These are phyloP conservation scores for Melanostoma mellinum DNA, from an alignment of 2,888 invertebrate genomes.

Conservation along the genomic window DNA sequence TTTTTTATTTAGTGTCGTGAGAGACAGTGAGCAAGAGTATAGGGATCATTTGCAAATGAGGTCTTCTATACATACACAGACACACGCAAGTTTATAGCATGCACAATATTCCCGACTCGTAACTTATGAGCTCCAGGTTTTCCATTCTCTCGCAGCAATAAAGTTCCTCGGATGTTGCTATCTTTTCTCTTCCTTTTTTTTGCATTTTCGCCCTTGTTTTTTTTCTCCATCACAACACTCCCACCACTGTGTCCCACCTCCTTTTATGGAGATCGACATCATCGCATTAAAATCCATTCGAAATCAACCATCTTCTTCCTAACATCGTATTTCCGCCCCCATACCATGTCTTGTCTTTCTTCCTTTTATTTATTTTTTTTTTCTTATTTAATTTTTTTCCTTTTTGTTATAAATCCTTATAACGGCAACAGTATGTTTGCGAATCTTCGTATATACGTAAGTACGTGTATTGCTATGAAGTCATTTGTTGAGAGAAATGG, in stretches of 20 bases:
- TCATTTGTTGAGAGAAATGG: slow-evolving; percentile 62
- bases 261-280: slow-evolving; percentile 66
- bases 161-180: slow-evolving; percentile 47
- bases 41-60: background rate
- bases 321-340: slow-evolving; percentile 46
- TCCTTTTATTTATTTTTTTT: slow-evolving; percentile 8
- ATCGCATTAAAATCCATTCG: slow-evolving; percentile 68
- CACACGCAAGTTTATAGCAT: background rate
- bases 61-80: slow-evolving; percentile 11
- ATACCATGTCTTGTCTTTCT: slow-evolving; percentile 6
- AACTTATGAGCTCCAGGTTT: slow-evolving; percentile 67
- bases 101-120: slow-evolving; percentile 22
- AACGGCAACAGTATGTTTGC: slow-evolving; percentile 73
- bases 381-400: slow-evolving; percentile 13
- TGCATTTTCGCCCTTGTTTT: slow-evolving; percentile 21
- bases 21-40: slow-evolving; percentile 19
- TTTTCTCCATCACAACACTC: background rate
- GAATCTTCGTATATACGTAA: slow-evolving; percentile 44
- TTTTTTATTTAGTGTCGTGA: slow-evolving; percentile 41
- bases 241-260: background rate
- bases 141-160: slow-evolving; percentile 55
- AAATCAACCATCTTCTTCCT: slow-evolving; percentile 69
- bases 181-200: slow-evolving; percentile 1
- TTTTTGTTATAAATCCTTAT: slow-evolving; percentile 67
- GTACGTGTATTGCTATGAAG: slow-evolving; percentile 67